Evolutionary conservation across 1,140 invertebrate species (phyloP).

Genomic region (Magallana gigas): DNA sequence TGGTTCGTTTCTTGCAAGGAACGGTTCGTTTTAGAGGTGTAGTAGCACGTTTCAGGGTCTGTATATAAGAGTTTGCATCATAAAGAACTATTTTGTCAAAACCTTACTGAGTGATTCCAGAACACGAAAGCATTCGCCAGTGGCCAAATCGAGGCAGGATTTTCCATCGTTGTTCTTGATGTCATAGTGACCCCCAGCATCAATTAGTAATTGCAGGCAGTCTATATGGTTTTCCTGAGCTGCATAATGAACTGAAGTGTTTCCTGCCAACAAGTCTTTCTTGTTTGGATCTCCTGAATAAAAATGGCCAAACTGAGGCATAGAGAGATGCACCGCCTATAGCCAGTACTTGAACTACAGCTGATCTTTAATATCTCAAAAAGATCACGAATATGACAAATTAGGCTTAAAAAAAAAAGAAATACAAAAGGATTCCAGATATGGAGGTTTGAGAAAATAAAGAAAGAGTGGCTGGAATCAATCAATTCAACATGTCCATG

Average conservation of each 20-base stretch:
- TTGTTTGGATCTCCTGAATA: conserved; percentile 71
- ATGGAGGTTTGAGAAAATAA: too few species aligned
- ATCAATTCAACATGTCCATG: too few species aligned
- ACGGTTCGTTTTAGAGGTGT: too few species aligned
- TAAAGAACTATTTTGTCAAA: not conserved
- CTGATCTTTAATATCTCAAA: too few species aligned
- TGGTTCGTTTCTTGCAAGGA: too few species aligned
- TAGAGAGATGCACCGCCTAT: too few species aligned
- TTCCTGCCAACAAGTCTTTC: conserved; percentile 80
- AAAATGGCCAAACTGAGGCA: not conserved
- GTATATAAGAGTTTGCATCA: not conserved
- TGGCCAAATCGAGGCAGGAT: conserved; percentile 65
- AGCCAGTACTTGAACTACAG: too few species aligned
- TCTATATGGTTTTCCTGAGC: conserved; percentile 68
- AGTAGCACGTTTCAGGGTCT: too few species aligned
- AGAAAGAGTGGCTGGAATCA: too few species aligned
- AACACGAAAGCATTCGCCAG: conserved; percentile 59
- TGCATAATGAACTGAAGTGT: conserved; percentile 92
- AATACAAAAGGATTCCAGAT: not conserved
- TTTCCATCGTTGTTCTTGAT: conserved; percentile 64
- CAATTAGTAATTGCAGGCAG: conserved; percentile 67
- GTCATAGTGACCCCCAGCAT: conserved; percentile 64
- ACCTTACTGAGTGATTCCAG: conserved; percentile 66
- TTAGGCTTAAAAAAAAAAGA: not conserved
- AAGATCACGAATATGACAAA: not conserved